Evolutionary conservation across 2,888 invertebrate genomes (phyloP), one percentile per base, ranked within the genome.

Genomic region (Octonoba sinensis): DNA sequence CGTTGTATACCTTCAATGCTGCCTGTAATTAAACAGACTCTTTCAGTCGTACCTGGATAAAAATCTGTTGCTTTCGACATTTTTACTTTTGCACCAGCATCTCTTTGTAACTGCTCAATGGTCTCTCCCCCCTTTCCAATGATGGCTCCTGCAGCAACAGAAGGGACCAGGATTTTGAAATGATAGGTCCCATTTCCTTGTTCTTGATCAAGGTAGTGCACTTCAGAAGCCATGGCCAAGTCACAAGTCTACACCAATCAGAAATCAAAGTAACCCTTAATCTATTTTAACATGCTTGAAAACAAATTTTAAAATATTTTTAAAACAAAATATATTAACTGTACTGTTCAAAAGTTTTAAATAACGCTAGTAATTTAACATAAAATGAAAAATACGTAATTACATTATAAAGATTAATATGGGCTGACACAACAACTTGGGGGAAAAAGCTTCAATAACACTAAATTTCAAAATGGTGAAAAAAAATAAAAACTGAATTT

Each of bases 51-150:
- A 87, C 96, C 98, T 90, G 98, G 99, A 91, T 98, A 99, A 89
- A 96, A 97, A 89, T 99, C 99, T 88, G 97, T 97, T 72, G 97
- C 96, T 91, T 98, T 99, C 87, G 98, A 99, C 98, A 99, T 99
- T 91, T 99, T 99, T 86, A 99, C 96, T 87, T 96, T 92, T 87
- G 98, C 97, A 86, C 96, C 96, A 72, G 97, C 95, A 89, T 99
- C 98, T 90, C 96, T 97, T 90, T 99, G 99, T 87, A 99, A 91
- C 89, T 97, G 96, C 87, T 97, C 97, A 90, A 99, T 99, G 82
- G 98, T 97, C 90, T 99, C 99, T 86, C 99, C 99, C 65, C 98
- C 98, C 90, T 99, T 99, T 88, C 99, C 99, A 90, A 99, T 99
- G 89, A 99, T 97, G 89, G 98, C 98, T 86, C 99, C 99, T 79